Evolutionary conservation across 2,113 vertebrate genomes (phyloP).

Genomic region (Lophius piscatorius): DNA sequence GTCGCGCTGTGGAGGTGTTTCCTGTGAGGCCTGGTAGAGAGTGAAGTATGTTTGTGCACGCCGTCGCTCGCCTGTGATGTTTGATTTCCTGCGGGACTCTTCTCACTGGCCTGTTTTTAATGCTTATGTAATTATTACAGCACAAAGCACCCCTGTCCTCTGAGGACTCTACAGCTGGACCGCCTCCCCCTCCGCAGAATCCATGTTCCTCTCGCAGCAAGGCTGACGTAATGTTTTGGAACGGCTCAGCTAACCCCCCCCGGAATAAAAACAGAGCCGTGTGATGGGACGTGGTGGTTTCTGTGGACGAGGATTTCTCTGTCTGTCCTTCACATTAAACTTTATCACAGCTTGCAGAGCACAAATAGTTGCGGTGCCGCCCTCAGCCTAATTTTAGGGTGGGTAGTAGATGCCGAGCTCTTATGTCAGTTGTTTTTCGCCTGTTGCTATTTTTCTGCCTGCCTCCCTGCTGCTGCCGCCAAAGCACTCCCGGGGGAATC

Average conservation of each 20-base stretch:
- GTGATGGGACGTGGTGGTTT: constrained; percentile 56
- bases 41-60: constrained; percentile 56
- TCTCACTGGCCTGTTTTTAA: constrained; percentile 59
- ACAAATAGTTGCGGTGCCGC: constrained; percentile 59
- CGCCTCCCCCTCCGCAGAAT: constrained; percentile 46
- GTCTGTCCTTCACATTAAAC: constrained; percentile 72
- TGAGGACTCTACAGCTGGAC: constrained; percentile 52
- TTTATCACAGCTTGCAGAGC: constrained; percentile 60
- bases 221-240: constrained; percentile 79
- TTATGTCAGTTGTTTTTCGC: constrained; percentile 76
- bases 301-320: constrained; percentile 60
- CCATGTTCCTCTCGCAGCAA: constrained; percentile 77
- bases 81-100: constrained; percentile 63
- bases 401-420: constrained; percentile 74
- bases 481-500: constrained; percentile 49
- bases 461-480: constrained; percentile 19
- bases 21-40: no score
- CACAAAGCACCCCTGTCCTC: constrained; percentile 74
- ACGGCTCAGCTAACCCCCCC: constrained; percentile 45
- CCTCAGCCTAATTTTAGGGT: constrained; percentile 73
- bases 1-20: constrained; percentile 39
- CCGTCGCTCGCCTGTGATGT: constrained; percentile 62
- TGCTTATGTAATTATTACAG: constrained; percentile 71
- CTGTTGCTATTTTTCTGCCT: constrained; percentile 53
- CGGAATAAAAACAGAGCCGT: constrained; percentile 60